Evolutionary conservation across 2,888 invertebrate genomes (phyloP).

Genomic region (Anoplius nigerrimus): DNA sequence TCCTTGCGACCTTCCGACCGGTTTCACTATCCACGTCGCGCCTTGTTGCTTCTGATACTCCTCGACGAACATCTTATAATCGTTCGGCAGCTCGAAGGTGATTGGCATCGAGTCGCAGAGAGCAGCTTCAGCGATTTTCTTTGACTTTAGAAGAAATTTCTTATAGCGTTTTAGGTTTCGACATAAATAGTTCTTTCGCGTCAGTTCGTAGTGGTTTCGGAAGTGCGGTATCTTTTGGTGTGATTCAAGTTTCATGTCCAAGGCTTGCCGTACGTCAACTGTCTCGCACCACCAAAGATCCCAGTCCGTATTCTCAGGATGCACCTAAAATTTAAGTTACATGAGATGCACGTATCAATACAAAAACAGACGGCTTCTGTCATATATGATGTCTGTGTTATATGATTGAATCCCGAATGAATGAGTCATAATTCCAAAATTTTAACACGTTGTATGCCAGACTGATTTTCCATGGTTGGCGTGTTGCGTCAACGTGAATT

Average conservation of each 20-base stretch:
- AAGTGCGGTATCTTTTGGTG: slow-evolving; percentile 79
- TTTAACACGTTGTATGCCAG: too few relatives aligned
- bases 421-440: too few relatives aligned
- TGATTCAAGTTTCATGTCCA: slow-evolving; percentile 56
- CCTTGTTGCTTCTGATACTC: slow-evolving; percentile 78
- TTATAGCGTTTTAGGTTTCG: slow-evolving; percentile 77
- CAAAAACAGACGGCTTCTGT: too few relatives aligned
- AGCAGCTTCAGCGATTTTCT: slow-evolving; percentile 71
- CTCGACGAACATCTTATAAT: slow-evolving; percentile 80
- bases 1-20: slow-evolving; percentile 79
- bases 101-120: slow-evolving; percentile 78
- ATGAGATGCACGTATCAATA: too few relatives aligned
- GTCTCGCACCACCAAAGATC: slow-evolving; percentile 80
- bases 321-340: too few relatives aligned
- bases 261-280: slow-evolving; percentile 74
- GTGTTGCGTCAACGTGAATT: too few relatives aligned
- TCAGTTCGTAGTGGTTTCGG: slow-evolving; percentile 80
- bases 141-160: slow-evolving; percentile 61
- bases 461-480: too few relatives aligned
- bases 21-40: slow-evolving; percentile 82
- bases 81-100: slow-evolving; percentile 79
- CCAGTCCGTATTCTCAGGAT: slow-evolving; percentile 73
- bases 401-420: too few relatives aligned
- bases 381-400: too few relatives aligned
- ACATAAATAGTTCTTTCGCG: slow-evolving; percentile 78